Evolutionary conservation across 2,113 vertebrate genomes (phyloP).

Genomic region (Clupea harengus): DNA sequence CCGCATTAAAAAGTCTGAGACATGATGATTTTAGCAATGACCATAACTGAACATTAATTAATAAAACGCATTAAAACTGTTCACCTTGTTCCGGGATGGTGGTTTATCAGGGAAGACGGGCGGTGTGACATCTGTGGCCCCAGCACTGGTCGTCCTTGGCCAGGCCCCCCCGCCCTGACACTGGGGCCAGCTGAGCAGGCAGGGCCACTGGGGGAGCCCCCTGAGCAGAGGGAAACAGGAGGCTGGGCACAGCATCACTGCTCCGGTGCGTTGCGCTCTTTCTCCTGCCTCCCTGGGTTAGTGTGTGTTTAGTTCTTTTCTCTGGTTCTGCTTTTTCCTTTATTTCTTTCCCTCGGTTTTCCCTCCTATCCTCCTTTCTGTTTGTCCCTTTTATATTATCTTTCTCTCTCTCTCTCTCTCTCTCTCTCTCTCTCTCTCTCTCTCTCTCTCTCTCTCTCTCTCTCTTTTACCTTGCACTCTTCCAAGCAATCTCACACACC

Average conservation of each 20-base stretch:
- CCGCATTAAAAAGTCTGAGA: too few relatives aligned
- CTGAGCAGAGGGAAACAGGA: conserved; percentile 72
- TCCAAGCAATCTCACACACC: neutral
- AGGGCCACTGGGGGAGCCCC: conserved; percentile 70
- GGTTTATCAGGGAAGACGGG: conserved; percentile 63
- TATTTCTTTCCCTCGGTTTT: neutral
- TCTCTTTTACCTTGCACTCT: conserved; percentile 17
- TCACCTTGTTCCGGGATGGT: conserved; percentile 63
- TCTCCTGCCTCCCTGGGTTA: neutral
- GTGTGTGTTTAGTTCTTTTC: neutral
- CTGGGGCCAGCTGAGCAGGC: conserved; percentile 66
- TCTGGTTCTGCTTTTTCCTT: neutral
- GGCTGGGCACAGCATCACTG: conserved; percentile 67
- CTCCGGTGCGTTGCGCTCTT: neutral
- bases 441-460: too few relatives aligned
- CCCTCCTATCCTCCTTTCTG: neutral
- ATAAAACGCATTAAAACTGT: conserved; percentile 26
- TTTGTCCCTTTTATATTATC: neutral
- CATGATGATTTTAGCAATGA: too few relatives aligned
- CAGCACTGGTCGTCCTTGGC: neutral
- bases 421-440: neutral
- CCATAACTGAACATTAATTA: too few relatives aligned
- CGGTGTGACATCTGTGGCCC: conserved; percentile 34
- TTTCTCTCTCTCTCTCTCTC: neutral
- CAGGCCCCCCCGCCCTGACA: conserved; percentile 48